Conservation (phyloP, 2,888 invertebrate genomes). For the Drosophila anceps region DNA sequence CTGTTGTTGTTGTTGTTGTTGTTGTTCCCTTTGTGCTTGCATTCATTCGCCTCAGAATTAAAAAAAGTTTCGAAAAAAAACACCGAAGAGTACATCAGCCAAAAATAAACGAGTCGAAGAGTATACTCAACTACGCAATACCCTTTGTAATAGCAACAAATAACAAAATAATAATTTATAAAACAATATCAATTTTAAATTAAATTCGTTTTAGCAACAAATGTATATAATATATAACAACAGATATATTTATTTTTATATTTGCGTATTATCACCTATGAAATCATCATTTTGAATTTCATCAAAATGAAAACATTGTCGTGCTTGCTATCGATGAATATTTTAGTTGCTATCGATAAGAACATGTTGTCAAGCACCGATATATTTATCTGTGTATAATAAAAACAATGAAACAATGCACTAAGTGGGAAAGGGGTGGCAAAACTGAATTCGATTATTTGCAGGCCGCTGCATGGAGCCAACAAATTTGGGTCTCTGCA, state of each 20-base stretch:
- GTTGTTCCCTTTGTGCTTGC: conserved; percentile 51
- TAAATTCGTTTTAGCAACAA: not conserved
- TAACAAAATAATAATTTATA: too few species aligned
- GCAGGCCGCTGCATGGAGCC: conserved; percentile 14
- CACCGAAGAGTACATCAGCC: conserved; percentile 8
- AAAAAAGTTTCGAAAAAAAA: conserved; percentile 26
- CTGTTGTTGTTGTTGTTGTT: conserved; percentile 18
- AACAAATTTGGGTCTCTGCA: conserved; percentile 37
- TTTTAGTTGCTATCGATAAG: conserved; percentile 16
- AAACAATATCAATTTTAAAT: too few species aligned
- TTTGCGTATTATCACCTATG: not conserved
- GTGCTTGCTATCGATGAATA: not conserved
- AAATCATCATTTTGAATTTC: not conserved
- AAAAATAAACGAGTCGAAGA: conserved; percentile 16
- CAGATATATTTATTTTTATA: not conserved
- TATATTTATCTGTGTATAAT: conserved; percentile 5
- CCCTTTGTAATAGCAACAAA: conserved; percentile 2
- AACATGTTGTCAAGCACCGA: not conserved
- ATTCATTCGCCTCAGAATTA: conserved; percentile 38
- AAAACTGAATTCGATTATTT: conserved; percentile 17
- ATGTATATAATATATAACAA: not conserved
- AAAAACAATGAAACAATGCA: conserved; percentile 8
- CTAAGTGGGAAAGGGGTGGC: not conserved
- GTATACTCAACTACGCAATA: conserved; percentile 17
- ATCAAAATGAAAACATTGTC: not conserved